These are phyloP conservation scores for Argopecten irradians DNA, from an alignment of 1,140 invertebrate genomes.

Conservation along the genomic window DNA sequence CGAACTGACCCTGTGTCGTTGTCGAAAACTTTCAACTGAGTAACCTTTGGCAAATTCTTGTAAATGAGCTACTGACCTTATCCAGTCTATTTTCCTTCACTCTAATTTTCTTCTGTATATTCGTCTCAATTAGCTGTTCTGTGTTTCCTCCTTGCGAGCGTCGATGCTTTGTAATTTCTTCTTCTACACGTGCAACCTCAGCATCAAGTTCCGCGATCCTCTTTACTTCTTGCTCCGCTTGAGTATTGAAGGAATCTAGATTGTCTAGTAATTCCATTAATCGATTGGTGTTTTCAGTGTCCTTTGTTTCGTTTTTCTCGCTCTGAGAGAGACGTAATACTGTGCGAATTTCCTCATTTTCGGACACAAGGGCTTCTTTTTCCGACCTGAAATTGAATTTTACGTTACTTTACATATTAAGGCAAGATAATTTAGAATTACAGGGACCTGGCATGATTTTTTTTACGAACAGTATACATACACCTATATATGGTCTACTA, in stretches of 20 bases:
- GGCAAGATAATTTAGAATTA: too few relatives aligned
- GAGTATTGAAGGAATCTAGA: conserved; percentile 47
- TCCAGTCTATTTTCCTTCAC: conserved; percentile 66
- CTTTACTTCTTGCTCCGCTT: conserved; percentile 57
- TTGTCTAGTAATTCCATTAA: conserved; percentile 51
- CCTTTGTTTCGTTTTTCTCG: conserved; percentile 55
- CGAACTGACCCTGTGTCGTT: too few relatives aligned
- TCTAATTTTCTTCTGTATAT: conserved; percentile 48
- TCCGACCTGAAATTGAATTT: conserved; percentile 49
- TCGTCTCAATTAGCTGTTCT: conserved; percentile 34
- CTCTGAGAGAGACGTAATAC: conserved; percentile 56
- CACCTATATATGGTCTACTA: too few relatives aligned
- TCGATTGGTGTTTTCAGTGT: conserved; percentile 49
- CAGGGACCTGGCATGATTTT: too few relatives aligned
- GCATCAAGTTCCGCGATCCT: conserved; percentile 56
- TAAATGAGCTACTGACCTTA: conserved; percentile 55
- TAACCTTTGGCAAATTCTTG: too few relatives aligned
- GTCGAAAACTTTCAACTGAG: too few relatives aligned
- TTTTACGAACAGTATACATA: too few relatives aligned
- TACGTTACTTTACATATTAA: too few relatives aligned
- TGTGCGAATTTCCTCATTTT: conserved; percentile 60
- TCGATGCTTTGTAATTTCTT: conserved; percentile 50
- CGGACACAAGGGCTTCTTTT: conserved; percentile 54
- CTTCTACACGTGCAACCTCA: conserved; percentile 54
- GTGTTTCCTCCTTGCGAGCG: conserved; percentile 38